Base-by-base conservation (phyloP, 2,888 invertebrate genomes). In the Drosophila atroscutellata region DNA sequence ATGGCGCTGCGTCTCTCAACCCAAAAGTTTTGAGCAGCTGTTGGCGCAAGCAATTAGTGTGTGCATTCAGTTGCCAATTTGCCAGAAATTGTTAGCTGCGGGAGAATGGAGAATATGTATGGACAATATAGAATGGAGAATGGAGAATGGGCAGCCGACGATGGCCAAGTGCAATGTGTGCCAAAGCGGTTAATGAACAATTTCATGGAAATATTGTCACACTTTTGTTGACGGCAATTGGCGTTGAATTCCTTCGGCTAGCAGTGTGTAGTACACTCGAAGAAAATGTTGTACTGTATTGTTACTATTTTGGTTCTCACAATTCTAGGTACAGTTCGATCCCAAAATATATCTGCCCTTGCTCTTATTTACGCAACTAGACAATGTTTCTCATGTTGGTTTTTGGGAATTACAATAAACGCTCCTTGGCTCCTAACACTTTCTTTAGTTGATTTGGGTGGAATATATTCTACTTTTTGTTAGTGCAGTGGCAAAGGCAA, bases 171-270 rank as follows among this genome's bases (percentile, higher is more conserved):
- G 90, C 88, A 81, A 90, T 85, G 86, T 85, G 88, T 85, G 85
- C 86, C 88, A 90, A 90, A 90, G 85, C 83, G 86, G 90, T 90
- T 85, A 85, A 90, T 85, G 90, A 90, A 85, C 85, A 85, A 85
- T 85, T 85, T 85, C 85, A 85, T 88, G 90, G 85, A 85, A 85
- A 85, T 85, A 85, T 85, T 85, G 85, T 85, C 90, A 85, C 85
- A 85, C 85, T 85, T 85, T 90, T 90, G 85, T 85, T 85, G 82
- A 81, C 75, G 68, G 61, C 79, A 59, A 78, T 76, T 81, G 88
- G 86, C 80, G 88, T 77, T 88, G 90, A 85, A 87, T 85, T 87
- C 85, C 86, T 85, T 85, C 71, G 68, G 77, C 62, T 36, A 15
- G 50, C 20, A 9, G 11, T 24, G 20, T 30, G 37, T 7, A 52